These are phyloP conservation scores for Cherax destructor DNA, from an alignment of 1,140 invertebrate genomes.

Conservation along the genomic window DNA sequence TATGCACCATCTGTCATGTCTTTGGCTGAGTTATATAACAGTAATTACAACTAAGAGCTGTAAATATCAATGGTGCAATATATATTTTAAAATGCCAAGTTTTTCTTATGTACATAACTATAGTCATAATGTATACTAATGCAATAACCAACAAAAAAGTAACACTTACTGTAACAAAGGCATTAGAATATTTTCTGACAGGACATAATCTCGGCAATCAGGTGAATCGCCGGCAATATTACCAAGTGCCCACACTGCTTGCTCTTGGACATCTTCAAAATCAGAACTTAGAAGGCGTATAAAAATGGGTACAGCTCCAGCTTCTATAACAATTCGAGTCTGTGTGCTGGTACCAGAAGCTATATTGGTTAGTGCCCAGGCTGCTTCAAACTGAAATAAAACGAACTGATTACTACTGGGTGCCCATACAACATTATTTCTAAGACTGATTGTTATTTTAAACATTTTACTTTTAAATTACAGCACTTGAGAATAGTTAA, in stretches of 20 bases:
- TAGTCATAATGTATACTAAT: too few species aligned
- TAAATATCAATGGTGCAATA: too few species aligned
- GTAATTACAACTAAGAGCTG: too few species aligned
- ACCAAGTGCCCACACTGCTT: conserved; percentile 96
- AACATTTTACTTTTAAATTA: background rate
- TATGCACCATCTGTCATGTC: too few species aligned
- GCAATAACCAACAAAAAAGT: background rate
- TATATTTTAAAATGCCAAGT: too few species aligned
- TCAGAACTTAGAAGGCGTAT: conserved; percentile 86
- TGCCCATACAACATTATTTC: background rate
- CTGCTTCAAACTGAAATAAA: conserved; percentile 92
- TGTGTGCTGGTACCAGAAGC: conserved; percentile 90
- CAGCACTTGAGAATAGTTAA: too few species aligned
- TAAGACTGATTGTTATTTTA: background rate
- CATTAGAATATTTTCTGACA: conserved; percentile 85
- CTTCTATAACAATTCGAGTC: conserved; percentile 94
- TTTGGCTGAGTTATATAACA: too few species aligned
- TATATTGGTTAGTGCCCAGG: conserved; percentile 98
- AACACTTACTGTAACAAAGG: conserved; percentile 90
- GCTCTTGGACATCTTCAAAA: conserved; percentile 96
- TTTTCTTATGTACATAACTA: too few species aligned
- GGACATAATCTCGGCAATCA: conserved; percentile 92
- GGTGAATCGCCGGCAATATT: conserved; percentile 98
- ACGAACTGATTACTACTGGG: conserved; percentile 32
- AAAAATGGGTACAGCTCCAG: conserved; percentile 94